These are phyloP conservation scores for Heliothis virescens DNA, from an alignment of 1,140 invertebrate genomes.

Conservation along the genomic window DNA sequence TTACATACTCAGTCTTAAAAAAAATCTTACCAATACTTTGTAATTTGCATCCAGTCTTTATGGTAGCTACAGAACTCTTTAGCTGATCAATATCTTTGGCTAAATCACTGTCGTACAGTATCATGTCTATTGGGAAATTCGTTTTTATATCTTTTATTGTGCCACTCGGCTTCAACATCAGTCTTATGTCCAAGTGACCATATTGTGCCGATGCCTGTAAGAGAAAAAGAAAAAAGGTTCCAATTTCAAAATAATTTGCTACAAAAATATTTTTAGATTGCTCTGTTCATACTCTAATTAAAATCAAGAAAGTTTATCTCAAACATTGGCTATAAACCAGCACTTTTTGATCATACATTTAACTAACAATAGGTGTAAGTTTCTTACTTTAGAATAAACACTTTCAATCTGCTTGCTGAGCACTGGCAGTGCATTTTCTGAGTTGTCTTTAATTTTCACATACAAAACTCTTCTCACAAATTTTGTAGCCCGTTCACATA, in stretches of 20 bases:
- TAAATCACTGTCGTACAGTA: slow-evolving; percentile 74
- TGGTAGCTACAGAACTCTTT: slow-evolving; percentile 60
- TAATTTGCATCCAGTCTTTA: slow-evolving; percentile 58
- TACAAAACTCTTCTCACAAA: slow-evolving; percentile 76
- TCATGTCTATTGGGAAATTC: slow-evolving; percentile 70
- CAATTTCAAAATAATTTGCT: too few species aligned
- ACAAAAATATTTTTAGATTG: too few species aligned
- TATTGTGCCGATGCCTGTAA: slow-evolving; percentile 60
- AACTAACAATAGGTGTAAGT: too few species aligned
- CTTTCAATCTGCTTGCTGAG: slow-evolving; percentile 76
- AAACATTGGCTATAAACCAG: too few species aligned
- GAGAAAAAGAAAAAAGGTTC: slow-evolving; percentile 21
- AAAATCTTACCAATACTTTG: slow-evolving; percentile 67
- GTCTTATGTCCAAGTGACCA: slow-evolving; percentile 73
- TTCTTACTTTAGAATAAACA: slow-evolving; percentile 74
- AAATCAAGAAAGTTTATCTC: too few species aligned
- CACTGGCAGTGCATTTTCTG: slow-evolving; percentile 63
- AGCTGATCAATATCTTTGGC: slow-evolving; percentile 65
- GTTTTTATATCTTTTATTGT: slow-evolving; percentile 66
- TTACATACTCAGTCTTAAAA: too few species aligned
- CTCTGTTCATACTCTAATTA: too few species aligned
- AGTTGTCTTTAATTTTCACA: slow-evolving; percentile 69
- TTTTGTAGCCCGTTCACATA: slow-evolving; percentile 71
- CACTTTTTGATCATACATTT: too few species aligned
- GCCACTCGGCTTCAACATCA: slow-evolving; percentile 72